Evolutionary conservation across 2,797 vertebrate species (phyloP), one percentile per base, ranked within the genome.

Genomic region (Hemitrygon akajei): DNA sequence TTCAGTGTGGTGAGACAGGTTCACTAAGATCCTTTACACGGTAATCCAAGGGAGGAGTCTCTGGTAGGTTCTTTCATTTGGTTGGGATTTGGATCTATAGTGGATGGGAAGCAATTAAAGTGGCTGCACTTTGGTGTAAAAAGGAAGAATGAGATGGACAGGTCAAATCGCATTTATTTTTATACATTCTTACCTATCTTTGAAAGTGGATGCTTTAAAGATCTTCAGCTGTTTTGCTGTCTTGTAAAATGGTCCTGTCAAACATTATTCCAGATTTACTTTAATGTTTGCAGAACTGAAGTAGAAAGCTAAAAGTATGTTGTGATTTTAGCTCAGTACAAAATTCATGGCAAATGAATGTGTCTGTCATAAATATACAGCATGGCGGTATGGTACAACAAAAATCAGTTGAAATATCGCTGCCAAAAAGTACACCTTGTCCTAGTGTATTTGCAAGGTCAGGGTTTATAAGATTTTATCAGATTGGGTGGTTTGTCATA

Each of bases 371-470:
- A 12, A 93, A 76, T 56, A 76, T 71, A 75, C 7, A 3, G 40
- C 47, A 27, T 75, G 40, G 22, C 30, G 22, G 66, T 92, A 34
- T 20, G 40, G 40, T n/a, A 6, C 71, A 25, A 76, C 40, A 56
- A 93, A 93, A 56, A 75, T 92, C 91, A 75, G 47, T 47, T 25
- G 11, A 76, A 93, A 76, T 56, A 93, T 93, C 91, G 30, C 40
- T 93, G 91, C 91, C 91, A 93, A 93, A 93, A 93, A 58, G 91
- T 93, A 93, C 91, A 93, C 69, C 73, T 93, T 76, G 71, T 93
- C 91, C 91, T 10, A 75, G 25, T 58, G 12, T 37, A 75, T 75
- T 75, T 92, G 91, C 89, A 92, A 75, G 91, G 91, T 93, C 91
- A 93, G 73, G 91, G 91, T 76, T 93, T 75, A 93, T 27, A 93